Base-by-base conservation (phyloP, 2,888 invertebrate species). In the Acleris literana region DNA sequence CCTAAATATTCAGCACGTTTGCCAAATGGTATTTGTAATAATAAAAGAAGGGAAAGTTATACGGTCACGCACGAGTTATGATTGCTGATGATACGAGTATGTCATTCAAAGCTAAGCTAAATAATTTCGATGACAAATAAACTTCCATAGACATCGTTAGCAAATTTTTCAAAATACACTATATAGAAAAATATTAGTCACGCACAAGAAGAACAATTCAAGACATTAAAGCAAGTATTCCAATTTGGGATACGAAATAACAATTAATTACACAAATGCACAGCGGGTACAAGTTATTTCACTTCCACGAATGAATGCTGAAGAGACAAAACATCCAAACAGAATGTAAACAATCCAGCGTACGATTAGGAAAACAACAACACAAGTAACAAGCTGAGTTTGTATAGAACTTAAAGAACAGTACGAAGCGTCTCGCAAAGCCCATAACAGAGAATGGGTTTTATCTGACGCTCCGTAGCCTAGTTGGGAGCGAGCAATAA, bases 401-500 rank as follows among this genome's bases (percentile, higher is more conserved):
- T 57, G 46, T 56, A 39, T 20, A 49, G 54, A 17, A 61, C 49
- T 48, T 48, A 52, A 22, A 56, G 55, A 61, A 52, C 52, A 48
- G 58, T 25, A 17, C 5, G 17, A 18, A 52, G 18, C 53, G 16
- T 57, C 52, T 53, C 33, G 46, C 22, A 6, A 33, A 33, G 18
- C 51, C 65, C 59, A 65, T 70, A 61, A 70, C 72, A 62, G 49
- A 46, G 54, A 70, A 69, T 65, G 66, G 16, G 62, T 57, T 66
- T 68, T 70, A 68, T 71, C 68, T 69, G 46, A 20, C 60, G 46
- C 64, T 9, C 62, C 59, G 63, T 70, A 71, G 69, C 71, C 69
- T 62, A 73, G 69, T 70, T 72, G 69, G 68, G 63, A 65, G 39
- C 48, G 33, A 17, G 69, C 61, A 70, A 72, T 71, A 72, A 74